These are phyloP conservation scores for Cyprinodon tularosa DNA, from an alignment of 2,113 vertebrate species.

Conservation along the genomic window DNA sequence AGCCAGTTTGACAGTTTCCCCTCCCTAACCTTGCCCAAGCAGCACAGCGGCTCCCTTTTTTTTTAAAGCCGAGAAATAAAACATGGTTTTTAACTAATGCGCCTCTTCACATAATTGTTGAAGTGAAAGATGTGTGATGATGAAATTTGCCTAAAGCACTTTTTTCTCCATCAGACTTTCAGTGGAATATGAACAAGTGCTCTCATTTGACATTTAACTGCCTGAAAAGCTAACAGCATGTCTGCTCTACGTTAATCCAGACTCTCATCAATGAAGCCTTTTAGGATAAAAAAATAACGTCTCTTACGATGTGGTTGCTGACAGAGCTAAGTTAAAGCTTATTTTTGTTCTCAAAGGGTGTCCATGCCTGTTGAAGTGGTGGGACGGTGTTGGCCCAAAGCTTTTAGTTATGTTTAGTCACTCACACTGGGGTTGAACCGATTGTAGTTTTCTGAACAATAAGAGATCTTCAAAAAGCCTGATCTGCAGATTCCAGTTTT, in stretches of 20 bases:
- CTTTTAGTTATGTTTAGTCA: no score
- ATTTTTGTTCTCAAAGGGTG: background rate
- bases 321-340: background rate
- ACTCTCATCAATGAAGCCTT: background rate
- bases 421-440: no score
- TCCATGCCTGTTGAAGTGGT: background rate
- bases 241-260: background rate
- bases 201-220: background rate
- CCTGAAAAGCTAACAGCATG: background rate
- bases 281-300: background rate
- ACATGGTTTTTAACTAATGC: background rate
- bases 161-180: background rate
- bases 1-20: background rate
- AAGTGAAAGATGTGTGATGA: background rate
- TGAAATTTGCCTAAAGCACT: rapidly evolving
- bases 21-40: background rate
- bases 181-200: background rate
- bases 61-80: background rate
- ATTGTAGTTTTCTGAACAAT: no score
- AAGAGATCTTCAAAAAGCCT: no score
- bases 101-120: background rate
- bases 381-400: background rate
- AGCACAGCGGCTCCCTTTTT: background rate
- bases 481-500: no score
- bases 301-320: background rate